Percentiles rank a stretch among this genome's conserved stretches.
phyloP scores from a whole-genome alignment of 37 sponge, comb jelly and placozoan species.

The Agelas oroides region DNA sequence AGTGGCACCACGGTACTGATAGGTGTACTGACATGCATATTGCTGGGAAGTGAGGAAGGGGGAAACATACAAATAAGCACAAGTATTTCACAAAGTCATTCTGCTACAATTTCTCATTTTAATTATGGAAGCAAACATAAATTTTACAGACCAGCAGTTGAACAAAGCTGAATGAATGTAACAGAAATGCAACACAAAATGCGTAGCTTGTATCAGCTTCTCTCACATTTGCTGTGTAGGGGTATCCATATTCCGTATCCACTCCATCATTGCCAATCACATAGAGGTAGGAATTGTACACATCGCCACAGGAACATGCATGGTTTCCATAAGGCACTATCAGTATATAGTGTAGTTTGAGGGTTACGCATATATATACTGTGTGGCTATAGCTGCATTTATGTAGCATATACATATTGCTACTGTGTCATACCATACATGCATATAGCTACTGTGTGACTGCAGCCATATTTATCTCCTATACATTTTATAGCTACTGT shows the following conservation, averaged over 20 bases:
- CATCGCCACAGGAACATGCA: slow-evolving; percentile 15
- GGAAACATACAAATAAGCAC: too few relatives aligned
- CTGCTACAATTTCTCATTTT: too few relatives aligned
- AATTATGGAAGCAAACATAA: too few relatives aligned
- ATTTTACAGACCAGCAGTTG: too few relatives aligned
- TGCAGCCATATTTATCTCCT: background rate
- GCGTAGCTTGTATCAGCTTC: too few relatives aligned
- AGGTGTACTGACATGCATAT: slow-evolving; percentile 54
- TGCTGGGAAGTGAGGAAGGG: slow-evolving; percentile 19
- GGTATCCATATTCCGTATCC: slow-evolving; percentile 12
- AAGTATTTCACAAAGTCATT: background rate
- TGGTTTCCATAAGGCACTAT: slow-evolving; percentile 26
- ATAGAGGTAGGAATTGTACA: slow-evolving; percentile 13
- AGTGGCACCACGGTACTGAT: slow-evolving; percentile 50
- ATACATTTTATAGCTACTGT: too few relatives aligned
- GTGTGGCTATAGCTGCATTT: background rate
- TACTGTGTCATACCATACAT: background rate
- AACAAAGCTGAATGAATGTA: too few relatives aligned
- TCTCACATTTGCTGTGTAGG: slow-evolving; percentile 18
- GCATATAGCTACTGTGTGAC: background rate
- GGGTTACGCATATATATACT: too few relatives aligned
- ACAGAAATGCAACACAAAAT: too few relatives aligned
- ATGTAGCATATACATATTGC: background rate
- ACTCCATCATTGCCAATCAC: slow-evolving; percentile 26
- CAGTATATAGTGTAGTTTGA: too few relatives aligned